These are phyloP conservation scores for Mormyrus iriodes DNA, from an alignment of 2,113 vertebrate genomes.

Conservation along the genomic window DNA sequence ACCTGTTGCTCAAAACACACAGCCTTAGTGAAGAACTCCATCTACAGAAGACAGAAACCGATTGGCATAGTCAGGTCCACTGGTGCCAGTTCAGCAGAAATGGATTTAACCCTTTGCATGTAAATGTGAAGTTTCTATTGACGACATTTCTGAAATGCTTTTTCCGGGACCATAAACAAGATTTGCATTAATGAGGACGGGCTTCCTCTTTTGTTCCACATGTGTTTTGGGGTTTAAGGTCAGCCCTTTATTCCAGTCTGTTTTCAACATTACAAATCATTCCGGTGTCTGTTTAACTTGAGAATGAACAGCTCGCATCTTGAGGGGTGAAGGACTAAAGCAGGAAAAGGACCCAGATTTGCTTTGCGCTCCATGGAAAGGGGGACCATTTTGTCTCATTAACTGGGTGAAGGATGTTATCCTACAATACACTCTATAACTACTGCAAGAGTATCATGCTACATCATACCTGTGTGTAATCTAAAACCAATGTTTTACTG, in stretches of 20 bases:
- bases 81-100: neutral
- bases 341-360: neutral
- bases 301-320: constrained; percentile 9
- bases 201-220: constrained; percentile 2
- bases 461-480: neutral
- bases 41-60: constrained; percentile 17
- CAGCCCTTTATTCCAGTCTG: constrained; percentile 14
- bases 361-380: neutral
- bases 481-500: neutral
- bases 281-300: constrained; percentile 11
- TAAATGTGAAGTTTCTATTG: neutral
- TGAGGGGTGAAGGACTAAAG: neutral
- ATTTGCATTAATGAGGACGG: neutral
- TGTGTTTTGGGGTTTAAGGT: neutral
- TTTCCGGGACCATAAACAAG: neutral
- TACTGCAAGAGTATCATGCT: neutral
- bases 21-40: constrained; percentile 21
- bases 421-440: neutral
- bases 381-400: neutral
- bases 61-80: neutral
- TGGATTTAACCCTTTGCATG: constrained; percentile 1
- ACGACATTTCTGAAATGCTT: neutral
- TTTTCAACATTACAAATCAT: constrained; percentile 23
- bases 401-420: neutral
- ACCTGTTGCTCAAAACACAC: constrained; percentile 40